Evolutionary conservation across 2,888 invertebrate species (phyloP), one percentile per base, ranked within the genome.

Genomic region (Lepidochrysops patricia): DNA sequence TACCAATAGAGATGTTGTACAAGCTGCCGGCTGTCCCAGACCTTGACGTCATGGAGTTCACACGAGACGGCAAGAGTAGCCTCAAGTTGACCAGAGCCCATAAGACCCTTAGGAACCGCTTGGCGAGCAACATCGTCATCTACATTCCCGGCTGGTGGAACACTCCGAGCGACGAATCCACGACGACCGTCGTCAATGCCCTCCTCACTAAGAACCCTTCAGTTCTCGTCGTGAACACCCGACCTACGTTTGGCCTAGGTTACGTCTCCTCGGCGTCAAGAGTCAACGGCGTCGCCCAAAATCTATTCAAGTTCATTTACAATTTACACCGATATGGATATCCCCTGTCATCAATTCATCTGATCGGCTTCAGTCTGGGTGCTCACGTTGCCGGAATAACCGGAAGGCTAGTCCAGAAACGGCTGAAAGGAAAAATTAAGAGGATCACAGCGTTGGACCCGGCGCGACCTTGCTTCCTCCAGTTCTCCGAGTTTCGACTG

Each of bases 361-460:
- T 93, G 19, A 87, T 93, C 60, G 92, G 92, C 4, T 93, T 92
- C 78, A 91, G 91, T 64, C 74, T 93, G 13, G 93, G 93, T 2
- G 91, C 92, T 0, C 92, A 93, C 70, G 92, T 91, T 0, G 91
- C 91, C 0, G 92, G 92, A 0, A 69, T 80, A 58, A 75, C 85
- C 0, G 87, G 85, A 0, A 82, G 78, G 54, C 59, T 84, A 27
- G 77, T 82, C 2, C 73, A 74, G 60, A 72, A 59, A 9, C 70
- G 74, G 4, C 62, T 82, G 19, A 72, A 72, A 5, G 64, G 66
- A 4, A 75, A 73, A 37, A 61, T 86, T 32, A 80, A 77, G 0
- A 74, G 68, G 60, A 82, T 86, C 37, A 83, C 84, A 0, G 88
- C 82, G 0, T 67, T 87, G 59, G 88, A 88, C 61, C 88, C 88